Evolutionary conservation across 2,888 invertebrate species (phyloP), one percentile per base, ranked within the genome.

Genomic region (Lucinisca nassula): DNA sequence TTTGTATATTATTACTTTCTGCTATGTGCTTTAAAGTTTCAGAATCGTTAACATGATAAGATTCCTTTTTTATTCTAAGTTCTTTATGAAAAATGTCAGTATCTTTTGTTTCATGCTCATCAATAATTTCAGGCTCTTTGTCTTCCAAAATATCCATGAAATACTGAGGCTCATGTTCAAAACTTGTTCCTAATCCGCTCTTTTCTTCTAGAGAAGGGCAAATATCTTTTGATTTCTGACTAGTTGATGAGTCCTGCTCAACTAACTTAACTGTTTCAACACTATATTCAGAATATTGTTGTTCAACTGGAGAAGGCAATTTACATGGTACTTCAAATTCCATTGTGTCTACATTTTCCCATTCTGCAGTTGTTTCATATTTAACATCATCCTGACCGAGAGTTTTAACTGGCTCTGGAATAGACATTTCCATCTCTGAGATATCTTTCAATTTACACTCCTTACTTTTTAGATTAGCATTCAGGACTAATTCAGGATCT

Each of bases 321-420:
- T 88, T 88, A 61, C 79, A 80, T 30, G 90, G 87, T 77, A 85
- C 85, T 70, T 90, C 87, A 75, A 88, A 72, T 40, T 90, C 85
- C 3, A 89, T 86, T 27, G 87, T 90, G 24, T 94, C 93, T 8
- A 93, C 85, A 32, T 93, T 82, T 85, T 93, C 94, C 93, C 93
- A 93, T 17, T 67, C 67, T 30, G 27, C 35, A 35, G 67, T 35
- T 17, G 67, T 30, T 80, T 77, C 82, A 51, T 83, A 81, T 30
- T 76, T 82, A 74, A 73, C 45, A 30, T 21, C 77, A 45, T 58
- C 79, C 77, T 35, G 40, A 58, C 61, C 55, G 70, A 37, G 61
- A 67, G 37, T 35, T 72, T 70, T 58, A 49, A 74, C 76, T 27
- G 58, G 14, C 4, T 51, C 51, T n/a, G 4, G 8, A 27, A 24